A percentile compares a stretch with the other conserved stretches of the same genome.
These are phyloP conservation scores for Silurus aristotelis DNA, from an alignment of 2,797 vertebrate species.

Conservation along the genomic window DNA sequence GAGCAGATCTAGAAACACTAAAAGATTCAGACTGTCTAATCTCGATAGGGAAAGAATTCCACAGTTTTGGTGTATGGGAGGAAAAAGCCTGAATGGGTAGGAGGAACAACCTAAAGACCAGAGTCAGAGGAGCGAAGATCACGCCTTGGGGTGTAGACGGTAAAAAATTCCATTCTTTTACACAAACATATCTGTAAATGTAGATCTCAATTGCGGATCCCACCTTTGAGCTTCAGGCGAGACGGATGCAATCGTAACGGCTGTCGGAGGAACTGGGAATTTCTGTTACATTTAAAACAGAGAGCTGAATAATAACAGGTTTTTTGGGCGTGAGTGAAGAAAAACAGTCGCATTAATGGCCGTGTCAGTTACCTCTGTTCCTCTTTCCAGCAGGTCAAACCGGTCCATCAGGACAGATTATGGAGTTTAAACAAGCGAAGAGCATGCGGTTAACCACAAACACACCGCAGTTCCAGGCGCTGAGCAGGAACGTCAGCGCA, in stretches of 20 bases:
- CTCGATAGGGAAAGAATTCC: too few relatives aligned
- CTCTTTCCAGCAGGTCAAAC: background rate
- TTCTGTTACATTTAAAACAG: background rate
- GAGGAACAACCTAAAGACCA: too few relatives aligned
- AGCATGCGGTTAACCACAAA: background rate
- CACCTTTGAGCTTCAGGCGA: background rate
- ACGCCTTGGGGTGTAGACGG: too few relatives aligned
- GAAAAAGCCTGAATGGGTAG: too few relatives aligned
- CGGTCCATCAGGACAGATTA: background rate
- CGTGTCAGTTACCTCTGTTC: background rate
- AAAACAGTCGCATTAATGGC: background rate
- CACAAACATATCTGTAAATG: background rate
- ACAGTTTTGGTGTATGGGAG: too few relatives aligned
- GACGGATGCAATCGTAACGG: background rate
- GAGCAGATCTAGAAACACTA: too few relatives aligned
- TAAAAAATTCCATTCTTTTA: background rate
- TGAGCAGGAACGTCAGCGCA: background rate
- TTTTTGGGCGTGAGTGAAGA: background rate
- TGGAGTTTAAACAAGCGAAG: background rate
- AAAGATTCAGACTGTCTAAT: too few relatives aligned
- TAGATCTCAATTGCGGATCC: background rate
- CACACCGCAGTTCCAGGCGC: background rate
- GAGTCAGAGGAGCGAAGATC: too few relatives aligned
- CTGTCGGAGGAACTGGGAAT: background rate
- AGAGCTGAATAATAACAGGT: background rate